Conservation (phyloP, 2,888 invertebrate species). For the Drosophila dives region DNA sequence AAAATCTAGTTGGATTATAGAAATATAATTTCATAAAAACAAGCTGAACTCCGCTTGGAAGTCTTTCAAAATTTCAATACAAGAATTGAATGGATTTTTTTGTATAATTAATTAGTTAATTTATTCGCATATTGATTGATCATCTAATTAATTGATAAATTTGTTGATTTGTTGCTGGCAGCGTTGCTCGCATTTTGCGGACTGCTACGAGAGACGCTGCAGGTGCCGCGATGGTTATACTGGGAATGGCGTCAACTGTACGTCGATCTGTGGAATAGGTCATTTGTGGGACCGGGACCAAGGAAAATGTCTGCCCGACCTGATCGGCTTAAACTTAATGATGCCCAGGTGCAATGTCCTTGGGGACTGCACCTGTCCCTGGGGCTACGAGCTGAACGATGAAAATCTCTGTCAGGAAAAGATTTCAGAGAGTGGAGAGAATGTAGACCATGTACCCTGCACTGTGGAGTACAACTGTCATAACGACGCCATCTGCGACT, state of each 20-base stretch:
- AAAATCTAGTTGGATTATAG: too few relatives aligned
- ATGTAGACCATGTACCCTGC: constrained; percentile 85
- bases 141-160: background rate
- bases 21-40: background rate
- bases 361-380: constrained; percentile 85
- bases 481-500: constrained; percentile 91
- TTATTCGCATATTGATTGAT: background rate
- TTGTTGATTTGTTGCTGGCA: constrained; percentile 25
- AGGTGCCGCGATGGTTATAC: constrained; percentile 89
- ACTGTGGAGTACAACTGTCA: constrained; percentile 92
- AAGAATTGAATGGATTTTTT: background rate
- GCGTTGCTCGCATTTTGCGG: constrained; percentile 88
- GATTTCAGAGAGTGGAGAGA: too few relatives aligned
- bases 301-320: constrained; percentile 75
- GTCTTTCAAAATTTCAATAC: background rate
- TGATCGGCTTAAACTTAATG: constrained; percentile 77
- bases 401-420: constrained; percentile 58
- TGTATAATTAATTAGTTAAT: background rate
- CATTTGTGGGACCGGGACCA: constrained; percentile 80
- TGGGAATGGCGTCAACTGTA: constrained; percentile 88
- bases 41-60: background rate
- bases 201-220: constrained; percentile 92
- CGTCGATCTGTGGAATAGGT: constrained; percentile 79
- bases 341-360: constrained; percentile 82
- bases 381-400: constrained; percentile 85